Evolutionary conservation across 2,888 invertebrate genomes (phyloP).

Genomic region (Drosophila putrida): DNA sequence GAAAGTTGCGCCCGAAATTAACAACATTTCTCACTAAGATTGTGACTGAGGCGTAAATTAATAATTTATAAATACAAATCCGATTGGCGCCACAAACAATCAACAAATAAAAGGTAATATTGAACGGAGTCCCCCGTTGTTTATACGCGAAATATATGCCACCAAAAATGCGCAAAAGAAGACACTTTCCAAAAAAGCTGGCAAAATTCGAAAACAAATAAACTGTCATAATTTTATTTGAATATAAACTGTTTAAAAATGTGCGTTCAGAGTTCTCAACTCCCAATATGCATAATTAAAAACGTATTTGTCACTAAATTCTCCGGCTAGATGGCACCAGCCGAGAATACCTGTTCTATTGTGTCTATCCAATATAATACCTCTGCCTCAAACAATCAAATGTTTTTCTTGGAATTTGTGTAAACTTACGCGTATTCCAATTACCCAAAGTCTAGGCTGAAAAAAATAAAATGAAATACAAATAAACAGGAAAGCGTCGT

Average conservation of each 20-base stretch:
- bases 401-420: constrained; percentile 38
- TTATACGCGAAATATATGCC: constrained; percentile 32
- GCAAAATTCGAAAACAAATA: constrained; percentile 30
- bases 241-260: constrained; percentile 36
- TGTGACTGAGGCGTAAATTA: constrained; percentile 67
- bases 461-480: no score
- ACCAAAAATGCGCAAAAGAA: constrained; percentile 43
- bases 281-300: constrained; percentile 66
- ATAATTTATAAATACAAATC: constrained; percentile 56
- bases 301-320: constrained; percentile 61
- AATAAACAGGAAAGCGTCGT: constrained; percentile 38
- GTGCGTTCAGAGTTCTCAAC: constrained; percentile 38
- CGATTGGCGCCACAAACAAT: constrained; percentile 61
- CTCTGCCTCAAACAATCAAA: constrained; percentile 6
- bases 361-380: constrained; percentile 2
- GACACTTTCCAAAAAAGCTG: constrained; percentile 32
- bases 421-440: constrained; percentile 27
- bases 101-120: constrained; percentile 21
- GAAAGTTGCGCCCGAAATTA: constrained; percentile 67
- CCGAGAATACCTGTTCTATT: constrained; percentile 23
- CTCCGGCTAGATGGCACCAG: constrained; percentile 47
- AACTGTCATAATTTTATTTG: constrained; percentile 43
- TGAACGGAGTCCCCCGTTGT: constrained; percentile 64
- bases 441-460: neutral
- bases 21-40: constrained; percentile 47